A percentile compares a stretch with the other conserved stretches of the same genome.
Evolutionary conservation across 1,140 invertebrate species (phyloP).

Genomic region (Heliothis subflexa): DNA sequence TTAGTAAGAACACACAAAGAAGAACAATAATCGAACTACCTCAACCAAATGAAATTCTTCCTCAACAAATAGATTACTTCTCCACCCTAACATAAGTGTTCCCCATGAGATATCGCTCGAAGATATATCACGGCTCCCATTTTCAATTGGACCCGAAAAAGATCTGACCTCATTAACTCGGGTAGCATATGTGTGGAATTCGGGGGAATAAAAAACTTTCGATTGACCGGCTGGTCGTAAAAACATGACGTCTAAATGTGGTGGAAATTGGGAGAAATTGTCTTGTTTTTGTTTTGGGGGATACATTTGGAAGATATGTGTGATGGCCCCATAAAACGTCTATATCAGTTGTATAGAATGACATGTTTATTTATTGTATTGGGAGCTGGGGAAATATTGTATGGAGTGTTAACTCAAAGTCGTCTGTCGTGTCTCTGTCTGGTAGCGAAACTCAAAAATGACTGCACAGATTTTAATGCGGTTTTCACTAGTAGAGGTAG

Average conservation of each 20-base stretch:
- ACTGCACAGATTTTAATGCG: no score
- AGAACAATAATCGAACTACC: not conserved
- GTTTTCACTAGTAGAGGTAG: no score
- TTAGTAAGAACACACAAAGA: no score
- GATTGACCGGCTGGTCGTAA: constrained; percentile 29
- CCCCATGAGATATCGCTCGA: constrained; percentile 24
- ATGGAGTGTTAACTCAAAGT: not conserved
- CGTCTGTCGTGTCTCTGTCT: not conserved
- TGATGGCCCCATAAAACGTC: not conserved
- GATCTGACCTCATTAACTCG: constrained; percentile 37
- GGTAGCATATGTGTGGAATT: constrained; percentile 32
- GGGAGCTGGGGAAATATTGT: no score
- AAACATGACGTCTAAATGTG: constrained; percentile 39
- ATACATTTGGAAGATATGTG: not conserved
- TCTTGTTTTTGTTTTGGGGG: not conserved
- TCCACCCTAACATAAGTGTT: constrained; percentile 5
- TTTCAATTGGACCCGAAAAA: constrained; percentile 43
- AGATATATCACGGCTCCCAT: constrained; percentile 25
- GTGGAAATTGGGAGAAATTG: constrained; percentile 6
- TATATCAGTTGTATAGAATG: not conserved
- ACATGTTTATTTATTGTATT: not conserved
- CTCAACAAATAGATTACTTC: constrained; percentile 13
- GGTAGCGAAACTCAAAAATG: no score
- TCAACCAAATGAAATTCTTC: not conserved
- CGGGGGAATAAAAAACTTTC: constrained; percentile 30